These are phyloP conservation scores for Cryptoprocta ferox DNA, from an alignment of 2,797 vertebrate genomes.

Conservation along the genomic window DNA sequence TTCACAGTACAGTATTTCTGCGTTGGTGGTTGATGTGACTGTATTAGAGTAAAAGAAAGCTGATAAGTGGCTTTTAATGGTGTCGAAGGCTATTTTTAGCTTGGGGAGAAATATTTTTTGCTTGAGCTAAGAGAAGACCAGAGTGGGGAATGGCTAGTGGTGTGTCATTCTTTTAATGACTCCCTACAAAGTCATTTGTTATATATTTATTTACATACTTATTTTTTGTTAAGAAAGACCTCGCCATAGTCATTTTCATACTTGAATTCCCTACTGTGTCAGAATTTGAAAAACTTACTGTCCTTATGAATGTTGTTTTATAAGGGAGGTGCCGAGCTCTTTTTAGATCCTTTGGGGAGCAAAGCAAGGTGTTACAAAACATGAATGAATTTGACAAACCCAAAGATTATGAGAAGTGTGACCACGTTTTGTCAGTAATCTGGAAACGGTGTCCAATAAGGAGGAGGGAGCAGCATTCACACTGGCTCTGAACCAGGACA, in stretches of 20 bases:
- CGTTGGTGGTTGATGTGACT: conserved; percentile 39
- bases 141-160: neutral
- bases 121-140: neutral
- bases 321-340: neutral
- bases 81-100: neutral
- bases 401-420: neutral
- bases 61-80: neutral
- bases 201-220: neutral
- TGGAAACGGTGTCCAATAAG: neutral
- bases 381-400: neutral
- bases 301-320: neutral
- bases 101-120: neutral
- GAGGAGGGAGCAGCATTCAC: neutral
- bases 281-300: neutral
- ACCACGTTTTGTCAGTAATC: neutral
- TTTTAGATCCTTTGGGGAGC: neutral
- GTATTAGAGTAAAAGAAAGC: conserved; percentile 56
- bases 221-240: neutral
- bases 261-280: neutral
- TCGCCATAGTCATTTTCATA: neutral
- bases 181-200: neutral
- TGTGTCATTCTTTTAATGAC: neutral
- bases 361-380: conserved; percentile 1
- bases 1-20: conserved; percentile 19
- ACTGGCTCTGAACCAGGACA: neutral